A percentile compares a stretch with the other conserved stretches of the same genome.
phyloP scores from a whole-genome alignment of 2,888 invertebrate species.

The Acanthoscelides obtectus region DNA sequence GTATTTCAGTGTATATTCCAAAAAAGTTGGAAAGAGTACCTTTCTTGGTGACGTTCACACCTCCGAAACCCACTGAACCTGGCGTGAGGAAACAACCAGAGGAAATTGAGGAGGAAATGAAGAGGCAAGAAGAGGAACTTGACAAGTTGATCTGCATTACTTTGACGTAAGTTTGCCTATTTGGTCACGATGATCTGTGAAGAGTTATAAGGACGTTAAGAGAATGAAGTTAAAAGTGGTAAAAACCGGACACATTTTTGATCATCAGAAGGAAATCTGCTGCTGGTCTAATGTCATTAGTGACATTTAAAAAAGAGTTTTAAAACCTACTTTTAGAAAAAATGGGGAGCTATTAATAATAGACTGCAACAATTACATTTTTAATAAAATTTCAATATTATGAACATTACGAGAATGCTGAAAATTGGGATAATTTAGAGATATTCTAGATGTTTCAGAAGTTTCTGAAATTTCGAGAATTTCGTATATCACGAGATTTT shows the following conservation, averaged over 20 bases:
- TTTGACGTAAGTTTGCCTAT: slow-evolving; percentile 58
- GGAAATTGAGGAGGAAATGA: slow-evolving; percentile 75
- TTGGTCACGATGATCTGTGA: neutral
- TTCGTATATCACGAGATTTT: too few relatives aligned
- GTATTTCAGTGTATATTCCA: slow-evolving; percentile 53
- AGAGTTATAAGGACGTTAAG: too few relatives aligned
- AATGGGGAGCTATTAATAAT: neutral
- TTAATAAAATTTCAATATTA: neutral
- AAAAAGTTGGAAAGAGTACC: slow-evolving; percentile 55
- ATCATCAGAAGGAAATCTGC: too few relatives aligned
- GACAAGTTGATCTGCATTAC: slow-evolving; percentile 67
- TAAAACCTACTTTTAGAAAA: too few relatives aligned
- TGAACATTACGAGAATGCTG: neutral
- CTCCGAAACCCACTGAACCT: slow-evolving; percentile 60
- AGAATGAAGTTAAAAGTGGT: too few relatives aligned
- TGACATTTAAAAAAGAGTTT: too few relatives aligned
- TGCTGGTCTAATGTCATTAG: too few relatives aligned
- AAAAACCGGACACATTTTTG: too few relatives aligned
- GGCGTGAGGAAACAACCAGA: slow-evolving; percentile 67
- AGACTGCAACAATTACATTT: neutral
- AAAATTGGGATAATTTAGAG: slow-evolving; percentile 20
- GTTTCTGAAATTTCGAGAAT: too few relatives aligned
- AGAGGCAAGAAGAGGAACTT: slow-evolving; percentile 66
- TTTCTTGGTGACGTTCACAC: slow-evolving; percentile 64
- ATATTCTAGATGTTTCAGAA: too few relatives aligned